A percentile compares a stretch with the other conserved stretches of the same genome.
These are phyloP conservation scores for Druceiella hillmani DNA, from an alignment of 2,888 invertebrate species.

Conservation along the genomic window DNA sequence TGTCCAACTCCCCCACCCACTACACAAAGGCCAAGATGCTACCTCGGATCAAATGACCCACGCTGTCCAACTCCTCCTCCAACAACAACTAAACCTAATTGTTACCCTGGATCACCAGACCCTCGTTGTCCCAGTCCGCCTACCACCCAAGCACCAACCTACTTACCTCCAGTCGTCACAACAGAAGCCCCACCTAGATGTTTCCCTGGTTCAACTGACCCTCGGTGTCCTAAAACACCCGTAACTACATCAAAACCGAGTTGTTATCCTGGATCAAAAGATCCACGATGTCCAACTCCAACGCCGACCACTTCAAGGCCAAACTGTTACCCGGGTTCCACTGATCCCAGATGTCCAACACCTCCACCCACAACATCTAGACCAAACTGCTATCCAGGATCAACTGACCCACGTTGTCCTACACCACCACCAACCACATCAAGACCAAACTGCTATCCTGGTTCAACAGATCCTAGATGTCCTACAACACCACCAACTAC, in stretches of 20 bases:
- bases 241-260: slow-evolving; percentile 17
- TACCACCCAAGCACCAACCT: slow-evolving; percentile 17
- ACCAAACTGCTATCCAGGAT: slow-evolving; percentile 28
- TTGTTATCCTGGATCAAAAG: slow-evolving; percentile 28
- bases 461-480: slow-evolving; percentile 32
- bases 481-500: slow-evolving; percentile 20
- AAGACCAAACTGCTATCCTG: slow-evolving; percentile 31
- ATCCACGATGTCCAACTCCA: slow-evolving; percentile 29
- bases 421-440: slow-evolving; percentile 14
- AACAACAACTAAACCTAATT: slow-evolving; percentile 10
- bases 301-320: slow-evolving; percentile 19
- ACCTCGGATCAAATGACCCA: slow-evolving; percentile 29
- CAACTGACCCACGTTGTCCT: slow-evolving; percentile 28
- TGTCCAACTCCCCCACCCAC: slow-evolving; percentile 6
- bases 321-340: slow-evolving; percentile 26
- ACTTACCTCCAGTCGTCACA: too few species aligned
- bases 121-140: slow-evolving; percentile 19
- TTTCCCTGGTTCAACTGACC: slow-evolving; percentile 27
- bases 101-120: slow-evolving; percentile 15
- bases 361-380: slow-evolving; percentile 18
- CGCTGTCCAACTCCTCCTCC: slow-evolving; percentile 25
- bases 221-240: slow-evolving; percentile 23
- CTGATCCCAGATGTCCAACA: slow-evolving; percentile 31
- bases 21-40: slow-evolving; percentile 6
- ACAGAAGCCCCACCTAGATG: slow-evolving; percentile 16